Conservation (phyloP, 2,888 invertebrate genomes). For the Meteorus colon region DNA sequence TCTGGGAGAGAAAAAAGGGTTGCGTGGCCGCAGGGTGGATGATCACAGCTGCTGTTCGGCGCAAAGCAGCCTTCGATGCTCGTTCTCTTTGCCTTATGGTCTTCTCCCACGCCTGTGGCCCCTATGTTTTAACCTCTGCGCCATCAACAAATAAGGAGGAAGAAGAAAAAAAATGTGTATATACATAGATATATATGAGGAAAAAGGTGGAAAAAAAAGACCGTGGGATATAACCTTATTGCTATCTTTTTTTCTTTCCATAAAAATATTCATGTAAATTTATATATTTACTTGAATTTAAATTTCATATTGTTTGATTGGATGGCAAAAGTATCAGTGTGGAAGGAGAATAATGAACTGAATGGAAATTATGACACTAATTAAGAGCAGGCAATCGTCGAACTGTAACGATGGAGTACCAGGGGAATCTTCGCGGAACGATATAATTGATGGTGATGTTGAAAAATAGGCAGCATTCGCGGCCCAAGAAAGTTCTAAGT, state of each 20-base stretch:
- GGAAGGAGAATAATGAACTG: neutral
- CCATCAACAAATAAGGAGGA: slow-evolving; percentile 7
- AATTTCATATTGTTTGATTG: neutral
- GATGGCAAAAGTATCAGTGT: slow-evolving; percentile 2
- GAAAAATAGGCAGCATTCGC: neutral
- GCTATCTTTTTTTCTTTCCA: neutral
- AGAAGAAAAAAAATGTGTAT: neutral
- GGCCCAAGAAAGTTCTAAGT: slow-evolving; percentile 5
- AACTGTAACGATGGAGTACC: neutral
- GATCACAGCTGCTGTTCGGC: slow-evolving; percentile 55
- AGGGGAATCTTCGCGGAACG: slow-evolving; percentile 21
- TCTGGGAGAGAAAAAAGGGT: slow-evolving; percentile 47
- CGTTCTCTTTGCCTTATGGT: slow-evolving; percentile 36
- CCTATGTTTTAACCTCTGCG: slow-evolving; percentile 23
- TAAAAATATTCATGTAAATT: neutral
- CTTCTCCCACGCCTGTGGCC: slow-evolving; percentile 42
- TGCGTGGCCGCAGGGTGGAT: slow-evolving; percentile 49
- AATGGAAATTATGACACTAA: neutral
- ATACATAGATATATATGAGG: neutral
- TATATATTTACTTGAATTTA: neutral
- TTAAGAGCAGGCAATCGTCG: neutral
- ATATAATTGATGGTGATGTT: slow-evolving; percentile 11
- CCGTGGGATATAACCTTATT: slow-evolving; percentile 31
- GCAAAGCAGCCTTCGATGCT: slow-evolving; percentile 37
- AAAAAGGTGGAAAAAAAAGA: slow-evolving; percentile 18